Evolutionary conservation across 2,113 vertebrate species (phyloP), one percentile per base, ranked within the genome.

Genomic region (Candoia aspera): DNA sequence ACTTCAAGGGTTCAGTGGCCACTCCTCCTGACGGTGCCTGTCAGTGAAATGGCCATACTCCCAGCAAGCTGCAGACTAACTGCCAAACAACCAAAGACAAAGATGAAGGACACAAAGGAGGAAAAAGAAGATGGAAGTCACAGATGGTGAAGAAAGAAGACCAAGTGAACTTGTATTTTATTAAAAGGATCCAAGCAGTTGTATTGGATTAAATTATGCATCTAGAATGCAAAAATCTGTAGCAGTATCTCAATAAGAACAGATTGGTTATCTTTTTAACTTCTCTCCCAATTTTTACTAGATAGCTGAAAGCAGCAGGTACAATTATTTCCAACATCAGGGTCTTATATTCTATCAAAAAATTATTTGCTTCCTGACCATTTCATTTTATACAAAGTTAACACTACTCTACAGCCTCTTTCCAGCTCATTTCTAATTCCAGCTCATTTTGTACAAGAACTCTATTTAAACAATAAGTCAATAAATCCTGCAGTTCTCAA

Each of bases 31-130:
- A 84, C 87, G 84, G 23, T n/a, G 73, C 84, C 87, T 62, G 91
- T 84, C 91, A 84, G 87, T 92, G 87, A 92, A 29, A 92, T 62
- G 91, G 87, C 55, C 86, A 54, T 87, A 60, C 21, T 84, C 55
- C 68, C 83, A 19, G 86, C 29, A 88, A 92, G 73, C 62, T 86
- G 49, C 13, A 87, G 84, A 33, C 23, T 58, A 55, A 37, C 29
- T 88, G 86, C 86, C 62, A 88, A 29, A 59, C 54, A 92, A 87
- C 68, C 86, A 88, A 46, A 92, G 60, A 62, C 19, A 42, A 88
- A 88, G 64, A 57, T 29, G 15, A 49, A 64, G 29, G 29, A 62
- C 12, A 49, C 15, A 21, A 54, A 37, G 58, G 21, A 54, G 46
- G 26, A 86, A 46, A 91, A 49, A 64, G n/a, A 54, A 86, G 83